These are phyloP conservation scores for Calonectris borealis DNA, from an alignment of 2,113 vertebrate genomes.

Conservation along the genomic window DNA sequence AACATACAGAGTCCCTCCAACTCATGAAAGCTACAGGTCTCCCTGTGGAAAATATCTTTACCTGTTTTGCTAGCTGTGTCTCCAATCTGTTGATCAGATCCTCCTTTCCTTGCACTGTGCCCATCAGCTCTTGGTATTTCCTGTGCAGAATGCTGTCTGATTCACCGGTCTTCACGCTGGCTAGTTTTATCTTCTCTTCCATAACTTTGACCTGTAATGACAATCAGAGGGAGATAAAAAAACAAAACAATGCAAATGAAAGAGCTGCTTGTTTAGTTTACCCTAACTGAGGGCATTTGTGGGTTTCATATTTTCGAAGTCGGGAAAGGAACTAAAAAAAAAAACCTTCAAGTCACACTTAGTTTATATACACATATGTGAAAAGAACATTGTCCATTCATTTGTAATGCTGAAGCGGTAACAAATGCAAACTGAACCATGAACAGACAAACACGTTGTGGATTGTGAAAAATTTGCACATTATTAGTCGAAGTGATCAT, in stretches of 20 bases:
- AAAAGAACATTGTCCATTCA: background rate
- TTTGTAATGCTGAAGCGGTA: background rate
- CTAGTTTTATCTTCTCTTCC: conserved; percentile 86
- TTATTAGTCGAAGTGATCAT: background rate
- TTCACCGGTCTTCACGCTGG: conserved; percentile 77
- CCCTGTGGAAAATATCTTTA: conserved; percentile 17
- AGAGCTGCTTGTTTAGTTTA: background rate
- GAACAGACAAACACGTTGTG: background rate
- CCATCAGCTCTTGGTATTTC: conserved; percentile 81
- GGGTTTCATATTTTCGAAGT: background rate
- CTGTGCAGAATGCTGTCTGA: conserved; percentile 77
- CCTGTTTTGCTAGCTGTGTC: conserved; percentile 85
- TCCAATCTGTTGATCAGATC: conserved; percentile 80
- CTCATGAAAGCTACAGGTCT: background rate
- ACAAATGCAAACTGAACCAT: background rate
- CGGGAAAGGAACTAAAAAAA: background rate
- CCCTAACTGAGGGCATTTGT: background rate
- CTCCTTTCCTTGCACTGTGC: conserved; percentile 80
- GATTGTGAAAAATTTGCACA: background rate
- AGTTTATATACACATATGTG: background rate
- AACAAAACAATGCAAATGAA: background rate
- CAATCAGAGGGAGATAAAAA: background rate
- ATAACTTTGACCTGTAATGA: conserved; percentile 79
- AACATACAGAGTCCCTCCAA: background rate
- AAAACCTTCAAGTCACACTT: background rate